Evolutionary conservation across 2,113 vertebrate genomes (phyloP).

Genomic region (Sebastes schlegelii): DNA sequence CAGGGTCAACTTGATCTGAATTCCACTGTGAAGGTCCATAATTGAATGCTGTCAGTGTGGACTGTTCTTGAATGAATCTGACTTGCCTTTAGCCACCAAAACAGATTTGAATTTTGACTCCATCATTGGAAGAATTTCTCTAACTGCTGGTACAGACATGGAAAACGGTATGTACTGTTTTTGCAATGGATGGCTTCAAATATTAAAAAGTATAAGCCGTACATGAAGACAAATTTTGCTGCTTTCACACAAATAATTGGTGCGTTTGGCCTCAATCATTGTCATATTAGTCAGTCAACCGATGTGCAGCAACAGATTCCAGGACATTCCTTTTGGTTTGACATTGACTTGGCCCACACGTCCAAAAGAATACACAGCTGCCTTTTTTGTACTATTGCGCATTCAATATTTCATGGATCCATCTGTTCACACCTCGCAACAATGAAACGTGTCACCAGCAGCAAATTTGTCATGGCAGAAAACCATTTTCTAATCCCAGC

Average conservation of each 20-base stretch:
- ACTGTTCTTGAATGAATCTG: not conserved
- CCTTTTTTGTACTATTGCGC: slow-evolving; percentile 22
- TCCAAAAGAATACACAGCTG: slow-evolving; percentile 16
- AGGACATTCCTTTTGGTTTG: not conserved
- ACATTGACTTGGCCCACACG: not conserved
- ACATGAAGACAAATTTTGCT: not conserved
- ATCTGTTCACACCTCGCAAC: slow-evolving; percentile 57
- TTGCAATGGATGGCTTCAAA: not conserved
- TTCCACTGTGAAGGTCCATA: not conserved
- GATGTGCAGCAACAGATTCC: not conserved
- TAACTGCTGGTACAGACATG: no score
- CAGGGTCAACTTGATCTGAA: not conserved
- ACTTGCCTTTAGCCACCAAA: not conserved
- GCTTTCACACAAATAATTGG: not conserved
- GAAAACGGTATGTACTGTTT: not conserved
- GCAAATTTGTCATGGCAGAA: slow-evolving; percentile 35
- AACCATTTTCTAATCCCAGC: slow-evolving; percentile 44
- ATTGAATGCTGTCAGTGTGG: not conserved
- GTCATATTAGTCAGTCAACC: not conserved
- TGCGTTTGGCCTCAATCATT: not conserved
- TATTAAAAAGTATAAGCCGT: not conserved
- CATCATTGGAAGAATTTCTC: not conserved
- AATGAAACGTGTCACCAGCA: slow-evolving; percentile 43
- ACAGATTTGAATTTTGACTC: not conserved
- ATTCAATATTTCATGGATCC: slow-evolving; percentile 53